Base-by-base conservation (phyloP, 2,888 invertebrate genomes). In the Cephus runcator region DNA sequence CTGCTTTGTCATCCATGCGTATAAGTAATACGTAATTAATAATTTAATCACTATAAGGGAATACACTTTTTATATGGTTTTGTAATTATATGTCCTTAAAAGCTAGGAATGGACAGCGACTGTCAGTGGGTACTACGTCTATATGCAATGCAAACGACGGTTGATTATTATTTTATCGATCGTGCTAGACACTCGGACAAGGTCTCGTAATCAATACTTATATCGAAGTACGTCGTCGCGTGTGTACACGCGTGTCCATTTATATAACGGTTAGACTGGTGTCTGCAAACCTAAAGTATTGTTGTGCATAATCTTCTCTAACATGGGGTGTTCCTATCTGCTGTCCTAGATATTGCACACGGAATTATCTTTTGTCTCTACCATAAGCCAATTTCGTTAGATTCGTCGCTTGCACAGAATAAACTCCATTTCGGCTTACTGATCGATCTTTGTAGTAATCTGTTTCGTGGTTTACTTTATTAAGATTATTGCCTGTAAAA, bases 81-180 rank as follows among this genome's bases (percentile, higher is more conserved):
- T 23, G 4, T 56, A 56, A 15, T 23, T 56, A 23, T 56, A 23
- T 2, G 40, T 56, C 40, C 6, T 56, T 56, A 56, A 1, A 56
- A 56, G 40, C 40, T 56, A 56, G 6, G 40, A 56, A 6, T 56
- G 40, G 40, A 56, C 40, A 56, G 40, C 9, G 6, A 23, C 15
- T 23, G 15, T 6, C 40, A 23, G 23, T 56, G 6, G 23, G 4
- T 56, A 56, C 23, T 23, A 56, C 2, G 23, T 23, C 23, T 56
- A 56, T 56, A 56, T 56, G 40, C 23, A 56, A 56, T 56, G 23
- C 40, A 56, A 56, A 56, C 9, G 40, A 9, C 23, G 6, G 75
- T 15, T 81, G 75, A 76, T 80, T 79, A 83, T 83, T 83, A 81
- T 77, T 80, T 82, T 82, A 83, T 84, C 82, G 86, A 86, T 79